Conservation (phyloP, 2,888 invertebrate species). For the Poecilobothrus nobilitatus region DNA sequence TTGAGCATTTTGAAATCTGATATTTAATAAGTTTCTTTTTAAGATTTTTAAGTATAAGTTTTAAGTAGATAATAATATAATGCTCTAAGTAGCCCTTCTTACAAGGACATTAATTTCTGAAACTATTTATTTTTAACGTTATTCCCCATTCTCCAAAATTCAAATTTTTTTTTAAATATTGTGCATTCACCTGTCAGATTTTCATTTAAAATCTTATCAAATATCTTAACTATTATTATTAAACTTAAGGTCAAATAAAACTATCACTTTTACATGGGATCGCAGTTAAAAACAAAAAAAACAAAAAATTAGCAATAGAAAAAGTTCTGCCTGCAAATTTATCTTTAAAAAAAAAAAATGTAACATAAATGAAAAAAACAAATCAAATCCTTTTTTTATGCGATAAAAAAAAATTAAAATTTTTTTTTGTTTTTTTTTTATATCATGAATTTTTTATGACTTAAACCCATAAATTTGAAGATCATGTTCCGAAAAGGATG, state of each 20-base stretch:
- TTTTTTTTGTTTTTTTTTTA: background rate
- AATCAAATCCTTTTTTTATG: background rate
- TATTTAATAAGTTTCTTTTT: too few relatives aligned
- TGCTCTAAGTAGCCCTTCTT: too few relatives aligned
- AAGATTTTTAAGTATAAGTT: too few relatives aligned
- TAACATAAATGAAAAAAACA: background rate
- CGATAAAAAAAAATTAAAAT: background rate
- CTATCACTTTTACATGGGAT: background rate
- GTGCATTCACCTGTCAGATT: too few relatives aligned
- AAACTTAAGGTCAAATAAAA: background rate
- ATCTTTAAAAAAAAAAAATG: background rate
- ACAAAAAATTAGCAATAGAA: background rate
- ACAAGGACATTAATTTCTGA: too few relatives aligned
- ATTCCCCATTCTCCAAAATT: too few relatives aligned
- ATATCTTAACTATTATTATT: background rate
- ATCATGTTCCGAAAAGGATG: constrained; percentile 3
- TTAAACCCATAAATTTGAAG: background rate
- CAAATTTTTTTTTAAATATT: too few relatives aligned
- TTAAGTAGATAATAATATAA: too few relatives aligned
- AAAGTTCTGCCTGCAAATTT: background rate
- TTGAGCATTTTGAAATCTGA: too few relatives aligned
- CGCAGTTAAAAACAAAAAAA: background rate
- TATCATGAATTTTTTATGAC: background rate
- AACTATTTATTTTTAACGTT: too few relatives aligned
- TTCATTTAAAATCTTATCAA: too few relatives aligned